Evolutionary conservation across 2,797 vertebrate species (phyloP).

Genomic region (Coregonus ussuriensis): DNA sequence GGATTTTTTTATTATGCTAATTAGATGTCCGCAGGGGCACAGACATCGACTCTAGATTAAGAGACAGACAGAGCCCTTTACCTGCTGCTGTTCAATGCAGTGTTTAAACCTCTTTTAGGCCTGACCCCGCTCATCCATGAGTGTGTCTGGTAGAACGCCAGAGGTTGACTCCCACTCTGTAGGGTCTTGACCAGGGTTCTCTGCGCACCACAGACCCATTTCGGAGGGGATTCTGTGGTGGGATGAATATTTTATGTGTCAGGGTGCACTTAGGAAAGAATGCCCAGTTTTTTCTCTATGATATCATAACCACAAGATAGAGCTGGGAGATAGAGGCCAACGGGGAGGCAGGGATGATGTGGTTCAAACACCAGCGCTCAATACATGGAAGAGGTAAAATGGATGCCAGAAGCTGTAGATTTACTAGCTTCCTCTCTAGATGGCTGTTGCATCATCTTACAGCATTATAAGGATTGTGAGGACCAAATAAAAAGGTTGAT

Average conservation of each 20-base stretch:
- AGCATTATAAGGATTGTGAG: slow-evolving; percentile 72
- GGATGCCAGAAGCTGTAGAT: slow-evolving; percentile 67
- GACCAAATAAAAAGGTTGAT: slow-evolving; percentile 74
- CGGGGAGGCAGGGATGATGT: slow-evolving; percentile 65
- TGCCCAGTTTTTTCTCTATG: slow-evolving; percentile 79
- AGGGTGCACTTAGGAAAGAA: slow-evolving; percentile 83
- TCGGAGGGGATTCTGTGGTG: slow-evolving; percentile 74
- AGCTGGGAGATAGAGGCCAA: slow-evolving; percentile 67
- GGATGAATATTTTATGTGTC: slow-evolving; percentile 84
- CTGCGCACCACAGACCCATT: slow-evolving; percentile 50
- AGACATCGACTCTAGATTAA: neutral
- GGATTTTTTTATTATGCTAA: no score
- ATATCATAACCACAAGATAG: slow-evolving; percentile 87
- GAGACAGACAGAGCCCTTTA: neutral
- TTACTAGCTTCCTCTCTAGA: slow-evolving; percentile 74
- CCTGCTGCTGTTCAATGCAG: slow-evolving; percentile 25
- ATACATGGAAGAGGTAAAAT: slow-evolving; percentile 64
- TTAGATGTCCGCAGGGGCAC: no score
- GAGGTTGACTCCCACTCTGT: slow-evolving; percentile 65
- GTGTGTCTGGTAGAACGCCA: slow-evolving; percentile 43
- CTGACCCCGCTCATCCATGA: slow-evolving; percentile 52
- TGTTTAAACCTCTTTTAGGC: slow-evolving; percentile 44
- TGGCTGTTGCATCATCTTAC: slow-evolving; percentile 69
- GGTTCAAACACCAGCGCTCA: slow-evolving; percentile 69
- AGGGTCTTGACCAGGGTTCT: slow-evolving; percentile 53